phyloP scores from a whole-genome alignment of 2,797 vertebrate genomes.

The Anabas testudineus region DNA sequence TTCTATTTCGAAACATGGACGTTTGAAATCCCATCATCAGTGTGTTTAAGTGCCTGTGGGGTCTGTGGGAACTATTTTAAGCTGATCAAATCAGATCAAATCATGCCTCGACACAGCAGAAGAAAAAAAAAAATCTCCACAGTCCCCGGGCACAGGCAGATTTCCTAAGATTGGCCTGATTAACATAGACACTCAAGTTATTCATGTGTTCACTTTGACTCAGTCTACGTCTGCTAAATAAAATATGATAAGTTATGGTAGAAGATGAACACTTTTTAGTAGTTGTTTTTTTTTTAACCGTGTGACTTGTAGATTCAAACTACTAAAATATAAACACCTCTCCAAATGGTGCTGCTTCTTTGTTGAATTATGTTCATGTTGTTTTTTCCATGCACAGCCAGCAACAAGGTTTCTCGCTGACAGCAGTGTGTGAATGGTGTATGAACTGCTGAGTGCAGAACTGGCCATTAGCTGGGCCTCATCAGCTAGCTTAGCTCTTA shows the following conservation, averaged over 20 bases:
- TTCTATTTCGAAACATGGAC: slow-evolving; percentile 6
- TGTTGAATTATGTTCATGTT: no score
- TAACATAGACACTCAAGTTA: neutral
- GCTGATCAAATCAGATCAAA: slow-evolving; percentile 23
- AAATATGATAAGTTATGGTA: neutral
- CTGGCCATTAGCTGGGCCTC: slow-evolving; percentile 36
- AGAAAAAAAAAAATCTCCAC: no score
- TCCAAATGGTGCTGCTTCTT: no score
- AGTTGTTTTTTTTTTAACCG: no score
- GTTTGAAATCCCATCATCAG: slow-evolving; percentile 20
- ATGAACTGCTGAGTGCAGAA: slow-evolving; percentile 45
- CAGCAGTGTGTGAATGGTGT: slow-evolving; percentile 6
- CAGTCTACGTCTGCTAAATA: neutral
- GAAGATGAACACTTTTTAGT: neutral
- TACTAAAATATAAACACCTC: no score
- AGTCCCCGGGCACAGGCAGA: neutral
- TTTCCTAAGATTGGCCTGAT: slow-evolving; percentile 4
- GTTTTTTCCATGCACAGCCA: neutral
- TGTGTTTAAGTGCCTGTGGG: slow-evolving; percentile 17
- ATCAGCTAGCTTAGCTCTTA: slow-evolving; percentile 44
- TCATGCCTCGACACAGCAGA: neutral
- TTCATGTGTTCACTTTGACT: slow-evolving; percentile 5
- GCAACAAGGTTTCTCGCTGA: slow-evolving; percentile 20
- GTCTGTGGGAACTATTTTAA: slow-evolving; percentile 24
- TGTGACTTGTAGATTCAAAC: neutral